phyloP scores from a whole-genome alignment of 2,888 invertebrate genomes.

The Cryptocephalus primarius region DNA sequence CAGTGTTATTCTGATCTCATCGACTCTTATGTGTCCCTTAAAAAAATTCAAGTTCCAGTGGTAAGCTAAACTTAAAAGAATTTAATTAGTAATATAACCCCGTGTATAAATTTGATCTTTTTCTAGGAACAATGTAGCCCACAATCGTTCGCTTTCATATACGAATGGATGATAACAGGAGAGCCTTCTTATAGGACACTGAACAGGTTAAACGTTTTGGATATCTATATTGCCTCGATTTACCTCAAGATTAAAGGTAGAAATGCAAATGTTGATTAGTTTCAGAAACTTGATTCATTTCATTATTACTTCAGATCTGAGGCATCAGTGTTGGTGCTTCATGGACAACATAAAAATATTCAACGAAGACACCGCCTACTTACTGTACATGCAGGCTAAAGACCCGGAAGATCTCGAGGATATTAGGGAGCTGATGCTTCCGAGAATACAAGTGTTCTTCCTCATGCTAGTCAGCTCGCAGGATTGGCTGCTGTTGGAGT shows the following conservation, averaged over 20 bases:
- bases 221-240: constrained; percentile 61
- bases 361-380: constrained; percentile 63
- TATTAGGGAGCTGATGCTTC: constrained; percentile 61
- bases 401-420: constrained; percentile 41
- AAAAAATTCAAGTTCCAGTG: constrained; percentile 34
- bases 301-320: constrained; percentile 43
- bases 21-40: constrained; percentile 39
- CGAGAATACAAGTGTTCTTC: constrained; percentile 64
- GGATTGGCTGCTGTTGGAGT: constrained; percentile 57
- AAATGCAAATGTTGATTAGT: background rate
- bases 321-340: constrained; percentile 68
- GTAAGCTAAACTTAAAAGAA: constrained; percentile 16
- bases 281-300: background rate
- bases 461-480: constrained; percentile 63
- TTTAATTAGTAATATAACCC: background rate
- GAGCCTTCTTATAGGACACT: constrained; percentile 53
- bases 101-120: background rate
- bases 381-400: constrained; percentile 47
- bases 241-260: constrained; percentile 58
- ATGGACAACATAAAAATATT: constrained; percentile 59
- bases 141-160: constrained; percentile 57
- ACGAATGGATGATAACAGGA: constrained; percentile 71
- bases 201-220: constrained; percentile 58
- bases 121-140: constrained; percentile 36
- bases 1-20: constrained; percentile 60